A percentile compares a stretch with the other conserved stretches of the same genome.
Evolutionary conservation across 2,888 invertebrate species (phyloP).

Genomic region (Ephialtes manifestator): DNA sequence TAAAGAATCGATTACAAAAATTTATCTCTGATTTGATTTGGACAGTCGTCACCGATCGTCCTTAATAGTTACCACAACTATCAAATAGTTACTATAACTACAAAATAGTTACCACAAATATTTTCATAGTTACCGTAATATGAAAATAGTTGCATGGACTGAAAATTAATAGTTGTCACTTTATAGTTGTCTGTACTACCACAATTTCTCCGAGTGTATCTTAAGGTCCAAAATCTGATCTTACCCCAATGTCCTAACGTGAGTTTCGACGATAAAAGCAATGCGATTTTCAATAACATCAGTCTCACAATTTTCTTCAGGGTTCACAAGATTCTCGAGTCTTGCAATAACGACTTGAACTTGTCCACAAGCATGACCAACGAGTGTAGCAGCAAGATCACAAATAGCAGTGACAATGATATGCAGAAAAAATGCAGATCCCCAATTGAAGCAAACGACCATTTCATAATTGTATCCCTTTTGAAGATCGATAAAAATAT

Average conservation of each 20-base stretch:
- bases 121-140: no score
- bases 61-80: no score
- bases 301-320: slow-evolving; percentile 23
- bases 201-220: no score
- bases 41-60: no score
- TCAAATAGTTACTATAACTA: no score
- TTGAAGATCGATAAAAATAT: slow-evolving; percentile 69
- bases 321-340: slow-evolving; percentile 66
- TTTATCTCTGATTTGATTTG: no score
- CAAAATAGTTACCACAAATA: no score
- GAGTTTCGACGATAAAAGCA: slow-evolving; percentile 71
- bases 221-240: slow-evolving; percentile 29
- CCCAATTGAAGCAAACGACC: slow-evolving; percentile 65
- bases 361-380: slow-evolving; percentile 76
- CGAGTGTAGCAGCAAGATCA: slow-evolving; percentile 72
- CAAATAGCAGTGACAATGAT: slow-evolving; percentile 68
- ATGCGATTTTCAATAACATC: slow-evolving; percentile 37
- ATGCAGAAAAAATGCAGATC: slow-evolving; percentile 63
- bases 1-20: no score
- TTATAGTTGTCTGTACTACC: no score
- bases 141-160: no score
- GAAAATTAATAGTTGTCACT: no score
- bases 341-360: slow-evolving; percentile 69
- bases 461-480: slow-evolving; percentile 71
- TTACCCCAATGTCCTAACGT: slow-evolving; percentile 75